Conservation (phyloP, 2,113 vertebrate genomes). For the Elephantulus edwardii region DNA sequence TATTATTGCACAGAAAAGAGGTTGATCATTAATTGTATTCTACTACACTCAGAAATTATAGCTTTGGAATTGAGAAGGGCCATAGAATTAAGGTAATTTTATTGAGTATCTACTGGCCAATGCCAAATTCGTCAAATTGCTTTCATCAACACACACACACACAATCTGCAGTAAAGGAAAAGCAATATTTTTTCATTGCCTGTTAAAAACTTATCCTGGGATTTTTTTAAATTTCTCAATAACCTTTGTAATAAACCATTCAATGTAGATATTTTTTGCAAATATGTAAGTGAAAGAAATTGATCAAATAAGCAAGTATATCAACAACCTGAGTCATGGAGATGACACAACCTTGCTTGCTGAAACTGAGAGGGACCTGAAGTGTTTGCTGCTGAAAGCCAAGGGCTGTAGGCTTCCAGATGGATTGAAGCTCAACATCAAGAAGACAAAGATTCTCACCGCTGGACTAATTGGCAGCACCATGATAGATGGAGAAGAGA, state of each 20-base stretch:
- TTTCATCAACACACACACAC: no score
- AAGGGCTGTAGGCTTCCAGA: no score
- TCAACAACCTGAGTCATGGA: no score
- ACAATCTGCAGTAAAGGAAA: no score
- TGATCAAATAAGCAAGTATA: neutral
- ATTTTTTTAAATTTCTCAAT: neutral
- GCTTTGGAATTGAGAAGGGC: neutral
- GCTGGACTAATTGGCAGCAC: no score
- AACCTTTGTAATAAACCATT: neutral
- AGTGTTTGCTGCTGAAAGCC: no score
- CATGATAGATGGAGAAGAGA: no score
- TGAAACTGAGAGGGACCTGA: no score
- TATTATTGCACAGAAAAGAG: neutral
- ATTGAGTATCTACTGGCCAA: neutral
- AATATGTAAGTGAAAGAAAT: neutral
- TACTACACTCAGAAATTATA: neutral
- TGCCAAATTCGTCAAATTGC: neutral
- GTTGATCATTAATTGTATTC: neutral
- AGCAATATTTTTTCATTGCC: neutral
- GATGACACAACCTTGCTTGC: no score
- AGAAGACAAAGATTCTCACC: no score
- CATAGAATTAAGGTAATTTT: neutral
- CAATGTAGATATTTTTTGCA: neutral
- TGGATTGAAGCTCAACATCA: no score
- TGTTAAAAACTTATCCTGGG: neutral